Base-by-base conservation (phyloP, 2,888 invertebrate genomes). In the Masnerella sp. region DNA sequence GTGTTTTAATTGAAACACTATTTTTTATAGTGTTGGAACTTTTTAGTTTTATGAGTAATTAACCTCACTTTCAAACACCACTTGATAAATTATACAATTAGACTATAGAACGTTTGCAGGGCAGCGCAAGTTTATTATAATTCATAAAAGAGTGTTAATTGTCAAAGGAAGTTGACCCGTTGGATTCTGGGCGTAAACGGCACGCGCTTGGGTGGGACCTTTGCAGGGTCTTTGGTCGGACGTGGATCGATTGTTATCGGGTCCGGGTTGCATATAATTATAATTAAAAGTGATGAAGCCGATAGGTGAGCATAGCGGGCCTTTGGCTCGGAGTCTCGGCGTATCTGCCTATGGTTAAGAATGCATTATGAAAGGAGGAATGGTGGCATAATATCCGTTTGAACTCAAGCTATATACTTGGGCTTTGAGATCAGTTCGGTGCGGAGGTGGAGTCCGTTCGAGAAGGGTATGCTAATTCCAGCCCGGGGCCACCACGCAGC, bases 401-500 rank as follows among this genome's bases (percentile, higher is more conserved):
- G 84, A 85, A 84, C 85, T 85, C 81, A 82, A 83, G 84, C 83
- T 83, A 83, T 84, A 82, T 83, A 81, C 82, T 80, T 80, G 78
- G 80, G 78, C 77, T 80, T 80, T 77, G 81, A 82, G 84, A 79
- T 82, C 81, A 75, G 69, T 76, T 80, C 82, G 80, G 80, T 82
- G 84, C 82, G 86, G 84, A 86, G 86, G 86, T 85, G 86, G 85
- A 86, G 85, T 84, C 81, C 81, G 83, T 81, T 78, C 80, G 47
- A 59, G 69, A 81, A 84, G 85, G 83, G 84, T 86, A 86, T 86
- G 86, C 86, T 86, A 86, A 86, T 86, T 84, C 83, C 82, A 82
- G 86, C 86, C 86, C 80, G 78, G 75, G 86, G 86, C 86, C 82
- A 86, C 86, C 86, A 86, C 86, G 86, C 86, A 86, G 85, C 86